A percentile compares a stretch with the other conserved stretches of the same genome.
Evolutionary conservation across 2,888 invertebrate genomes (phyloP).

Genomic region (Iselma pallidipennis): DNA sequence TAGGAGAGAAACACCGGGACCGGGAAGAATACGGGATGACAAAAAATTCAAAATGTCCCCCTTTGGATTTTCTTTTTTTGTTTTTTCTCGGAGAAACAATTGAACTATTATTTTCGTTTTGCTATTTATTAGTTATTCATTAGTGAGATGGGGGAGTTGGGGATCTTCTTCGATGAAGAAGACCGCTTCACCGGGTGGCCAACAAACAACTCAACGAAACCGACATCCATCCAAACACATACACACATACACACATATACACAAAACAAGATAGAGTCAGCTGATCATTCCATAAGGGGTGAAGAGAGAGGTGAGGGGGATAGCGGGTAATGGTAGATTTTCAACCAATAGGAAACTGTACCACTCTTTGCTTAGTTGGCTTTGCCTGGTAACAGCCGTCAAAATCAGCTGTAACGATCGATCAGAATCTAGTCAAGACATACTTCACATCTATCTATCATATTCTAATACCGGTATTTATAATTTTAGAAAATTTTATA

Average conservation of each 20-base stretch:
- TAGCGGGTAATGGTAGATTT: conserved; percentile 33
- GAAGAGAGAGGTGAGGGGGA: conserved; percentile 29
- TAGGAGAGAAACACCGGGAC: conserved; percentile 18
- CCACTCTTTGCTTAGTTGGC: conserved; percentile 41
- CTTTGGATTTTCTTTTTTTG: no score
- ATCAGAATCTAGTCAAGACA: conserved; percentile 32
- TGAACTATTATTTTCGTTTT: no score
- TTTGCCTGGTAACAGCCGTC: conserved; percentile 55
- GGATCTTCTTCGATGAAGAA: conserved; percentile 14
- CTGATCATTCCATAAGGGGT: conserved; percentile 38
- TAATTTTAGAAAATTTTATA: neutral
- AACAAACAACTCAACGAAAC: conserved; percentile 45
- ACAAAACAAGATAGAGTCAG: conserved; percentile 37
- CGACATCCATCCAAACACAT: conserved; percentile 6
- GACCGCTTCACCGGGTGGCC: conserved; percentile 29
- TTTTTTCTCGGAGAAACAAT: no score
- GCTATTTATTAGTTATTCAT: no score
- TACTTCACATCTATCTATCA: conserved; percentile 33
- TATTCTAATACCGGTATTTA: conserved; percentile 37
- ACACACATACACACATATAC: neutral
- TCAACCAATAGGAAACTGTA: conserved; percentile 43
- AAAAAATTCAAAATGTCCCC: no score
- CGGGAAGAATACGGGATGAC: no score
- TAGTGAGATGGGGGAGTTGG: neutral
- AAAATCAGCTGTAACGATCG: conserved; percentile 55